A percentile compares a stretch with the other conserved stretches of the same genome.
These are phyloP conservation scores for Barypeithes pellucidus DNA, from an alignment of 2,888 invertebrate genomes.

Conservation along the genomic window DNA sequence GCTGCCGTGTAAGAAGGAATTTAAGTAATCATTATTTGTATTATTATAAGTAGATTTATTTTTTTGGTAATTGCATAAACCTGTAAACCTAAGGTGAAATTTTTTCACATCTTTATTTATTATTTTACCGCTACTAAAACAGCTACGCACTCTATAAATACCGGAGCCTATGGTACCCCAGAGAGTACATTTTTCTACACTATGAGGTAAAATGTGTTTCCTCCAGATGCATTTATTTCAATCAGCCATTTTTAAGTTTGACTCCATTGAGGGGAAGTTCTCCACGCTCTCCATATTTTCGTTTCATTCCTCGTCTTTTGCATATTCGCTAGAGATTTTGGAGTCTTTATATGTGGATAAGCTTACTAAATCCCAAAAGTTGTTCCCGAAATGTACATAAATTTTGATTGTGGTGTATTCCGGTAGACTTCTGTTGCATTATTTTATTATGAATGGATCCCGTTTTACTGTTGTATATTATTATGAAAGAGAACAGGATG, in stretches of 20 bases:
- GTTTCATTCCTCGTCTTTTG: conserved; percentile 25
- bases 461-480: background rate
- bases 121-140: background rate
- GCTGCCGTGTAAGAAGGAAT: too few species aligned
- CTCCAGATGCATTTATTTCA: conserved; percentile 39
- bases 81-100: too few species aligned
- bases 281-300: conserved; percentile 38
- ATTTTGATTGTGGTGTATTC: conserved; percentile 37
- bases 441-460: conserved; percentile 9
- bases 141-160: conserved; percentile 2
- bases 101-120: too few species aligned
- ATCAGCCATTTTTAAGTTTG: conserved; percentile 43
- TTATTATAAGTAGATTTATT: too few species aligned
- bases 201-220: conserved; percentile 20
- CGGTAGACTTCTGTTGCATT: conserved; percentile 9
- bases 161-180: conserved; percentile 17
- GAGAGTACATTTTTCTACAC: conserved; percentile 24
- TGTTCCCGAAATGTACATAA: conserved; percentile 36
- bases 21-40: too few species aligned
- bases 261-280: conserved; percentile 26
- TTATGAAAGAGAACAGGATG: background rate
- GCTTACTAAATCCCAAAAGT: conserved; percentile 40
- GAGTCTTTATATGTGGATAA: conserved; percentile 39
- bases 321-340: conserved; percentile 32
- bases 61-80: too few species aligned